A percentile compares a stretch with the other conserved stretches of the same genome.
These are phyloP conservation scores for Rosalia funebris DNA, from an alignment of 2,888 invertebrate genomes.

Conservation along the genomic window DNA sequence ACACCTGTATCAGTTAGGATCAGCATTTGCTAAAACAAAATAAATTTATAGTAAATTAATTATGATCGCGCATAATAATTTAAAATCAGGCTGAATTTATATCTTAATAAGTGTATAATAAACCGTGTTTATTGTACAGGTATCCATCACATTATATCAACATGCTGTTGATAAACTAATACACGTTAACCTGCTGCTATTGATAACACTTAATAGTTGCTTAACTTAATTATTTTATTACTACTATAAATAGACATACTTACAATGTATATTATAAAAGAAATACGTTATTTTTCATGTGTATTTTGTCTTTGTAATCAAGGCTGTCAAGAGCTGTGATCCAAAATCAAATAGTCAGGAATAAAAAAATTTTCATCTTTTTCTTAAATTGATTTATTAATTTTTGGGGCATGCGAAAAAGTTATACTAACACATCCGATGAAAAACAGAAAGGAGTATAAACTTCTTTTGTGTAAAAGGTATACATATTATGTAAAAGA, in stretches of 20 bases:
- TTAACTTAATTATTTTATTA: constrained; percentile 9
- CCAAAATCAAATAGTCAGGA: no score
- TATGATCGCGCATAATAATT: no score
- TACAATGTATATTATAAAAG: constrained; percentile 5
- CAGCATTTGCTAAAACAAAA: background rate
- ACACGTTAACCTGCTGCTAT: no score
- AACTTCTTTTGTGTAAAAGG: no score
- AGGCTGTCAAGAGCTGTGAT: no score
- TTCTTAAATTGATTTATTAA: no score
- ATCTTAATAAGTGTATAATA: background rate
- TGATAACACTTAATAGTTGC: constrained; percentile 2
- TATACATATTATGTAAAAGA: no score
- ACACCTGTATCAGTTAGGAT: constrained; percentile 5
- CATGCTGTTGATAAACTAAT: background rate
- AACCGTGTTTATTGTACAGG: background rate
- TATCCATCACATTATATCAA: background rate
- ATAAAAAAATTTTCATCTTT: no score
- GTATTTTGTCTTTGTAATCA: background rate
- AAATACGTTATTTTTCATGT: constrained; percentile 11
- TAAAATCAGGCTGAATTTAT: background rate
- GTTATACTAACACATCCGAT: no score
- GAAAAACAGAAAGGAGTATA: no score
- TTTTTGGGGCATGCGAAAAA: no score
- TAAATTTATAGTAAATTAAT: no score
- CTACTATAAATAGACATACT: constrained; percentile 4